Evolutionary conservation across 2,888 invertebrate genomes (phyloP), one percentile per base, ranked within the genome.

Genomic region (Synanthedon tipuliformis): DNA sequence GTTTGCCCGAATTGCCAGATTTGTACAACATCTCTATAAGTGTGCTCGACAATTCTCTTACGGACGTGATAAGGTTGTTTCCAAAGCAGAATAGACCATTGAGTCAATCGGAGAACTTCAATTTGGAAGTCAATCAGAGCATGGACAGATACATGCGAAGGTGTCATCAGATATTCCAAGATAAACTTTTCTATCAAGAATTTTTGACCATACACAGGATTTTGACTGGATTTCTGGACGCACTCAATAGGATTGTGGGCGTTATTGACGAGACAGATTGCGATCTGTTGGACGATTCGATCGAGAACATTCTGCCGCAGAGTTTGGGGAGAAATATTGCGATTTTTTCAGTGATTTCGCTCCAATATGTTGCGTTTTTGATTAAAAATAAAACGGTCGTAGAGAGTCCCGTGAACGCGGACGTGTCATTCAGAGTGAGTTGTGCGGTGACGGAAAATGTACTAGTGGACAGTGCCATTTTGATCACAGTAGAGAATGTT

Each of bases 111-210:
- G 88, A 88, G 53, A 86, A 81, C 57, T 86, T 85, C 51, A 81
- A 68, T 58, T 59, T 87, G 27, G 82, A 76, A 12, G 63, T 75
- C 0, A 84, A 87, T 64, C 81, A 83, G 7, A 86, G 87, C 0
- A 78, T 88, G 53, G 88, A 88, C 13, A 75, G 85, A 54, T 88
- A 88, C 23, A 88, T 88, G 0, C 65, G 81, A 10, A 67, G 87
- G 27, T 88, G 88, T 40, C 88, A 87, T 50, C 84, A 87, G 70
- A 86, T 88, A 0, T 88, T 88, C 40, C 82, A 85, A 71, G 88
- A 88, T 40, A 87, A 86, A 61, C 56, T 84, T 2, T 88, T 88
- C 57, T 83, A 86, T 56, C 80, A 85, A 63, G 87, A 88, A 57
- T 85, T 84, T 50, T 65, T 76, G 16, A 78, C 71, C 0, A 61